Base-by-base conservation (phyloP, 2,113 vertebrate genomes). In the Lophius piscatorius region DNA sequence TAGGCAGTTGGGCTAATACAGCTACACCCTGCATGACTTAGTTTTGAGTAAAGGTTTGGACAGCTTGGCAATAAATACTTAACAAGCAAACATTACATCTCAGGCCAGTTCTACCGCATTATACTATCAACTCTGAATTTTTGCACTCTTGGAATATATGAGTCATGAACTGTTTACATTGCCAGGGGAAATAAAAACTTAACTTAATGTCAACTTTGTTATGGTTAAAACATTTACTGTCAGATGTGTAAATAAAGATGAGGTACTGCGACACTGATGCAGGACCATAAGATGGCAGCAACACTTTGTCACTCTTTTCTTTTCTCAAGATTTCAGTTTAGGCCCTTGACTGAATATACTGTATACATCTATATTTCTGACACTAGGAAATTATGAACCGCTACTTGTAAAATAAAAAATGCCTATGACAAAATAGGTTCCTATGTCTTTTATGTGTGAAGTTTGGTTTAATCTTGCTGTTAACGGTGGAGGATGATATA, bases 251-350 rank as follows among this genome's bases (percentile, higher is more conserved):
- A 70, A 54, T 22, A 23, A 33, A 36, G 18, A 28, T 1, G 28
- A 51, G 9, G 39, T 20, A 33, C 22, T 87, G 84, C 57, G 78
- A 64, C 55, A 60, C 35, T 47, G 29, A 56, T 4, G 18, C 10
- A 50, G 17, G 69, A 47, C 87, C 87, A 84, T 73, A 17, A 81
- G 83, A 70, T 84, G 84, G 84, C 87, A 80, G 76, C 74, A 87
- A 47, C 45, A 46, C 45, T 56, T 49, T 69, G 20, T 36, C 20
- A 29, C 20, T 21, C 3, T 31, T 40, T 34, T 50, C n/a, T 0
- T 31, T 31, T 10, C 11, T 31, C 11, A 3, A 31, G 9, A 10
- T 31, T 31, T 7, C 29, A 5, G 9, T 3, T 10, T 31, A 10
- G 29, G 11, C 9, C 29, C 8, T 31, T 31, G 29, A 8, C 29